phyloP scores from a whole-genome alignment of 2,888 invertebrate genomes.

The Noctua pronuba region DNA sequence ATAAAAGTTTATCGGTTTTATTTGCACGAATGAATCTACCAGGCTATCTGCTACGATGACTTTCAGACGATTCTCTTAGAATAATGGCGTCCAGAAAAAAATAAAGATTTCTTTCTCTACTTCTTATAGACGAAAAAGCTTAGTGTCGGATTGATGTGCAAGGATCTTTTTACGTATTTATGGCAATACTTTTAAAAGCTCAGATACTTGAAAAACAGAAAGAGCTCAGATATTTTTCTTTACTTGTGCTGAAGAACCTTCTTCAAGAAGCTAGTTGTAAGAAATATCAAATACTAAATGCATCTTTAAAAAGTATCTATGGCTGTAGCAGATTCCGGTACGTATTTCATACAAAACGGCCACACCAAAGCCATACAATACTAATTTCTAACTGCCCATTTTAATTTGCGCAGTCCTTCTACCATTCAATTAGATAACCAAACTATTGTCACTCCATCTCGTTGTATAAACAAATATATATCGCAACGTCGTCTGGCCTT shows the following conservation, averaged over 20 bases:
- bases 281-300: background rate
- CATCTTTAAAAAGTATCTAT: background rate
- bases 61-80: constrained; percentile 22
- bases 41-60: constrained; percentile 23
- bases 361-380: constrained; percentile 27
- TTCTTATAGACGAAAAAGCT: constrained; percentile 13
- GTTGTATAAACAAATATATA: constrained; percentile 45
- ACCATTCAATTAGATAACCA: constrained; percentile 45
- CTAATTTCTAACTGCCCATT: constrained; percentile 20
- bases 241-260: constrained; percentile 2
- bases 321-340: background rate
- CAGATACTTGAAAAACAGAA: constrained; percentile 9
- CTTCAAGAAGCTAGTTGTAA: constrained; percentile 3
- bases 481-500: constrained; percentile 47
- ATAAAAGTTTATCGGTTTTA: constrained; percentile 49
- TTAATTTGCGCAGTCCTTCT: constrained; percentile 28
- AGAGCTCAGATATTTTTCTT: constrained; percentile 21
- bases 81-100: constrained; percentile 15
- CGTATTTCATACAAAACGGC: background rate
- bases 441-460: constrained; percentile 40
- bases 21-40: constrained; percentile 41
- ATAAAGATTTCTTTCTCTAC: background rate
- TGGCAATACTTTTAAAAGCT: constrained; percentile 30
- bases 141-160: constrained; percentile 19
- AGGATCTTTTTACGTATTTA: constrained; percentile 15